A percentile compares a stretch with the other conserved stretches of the same genome.
phyloP scores from a whole-genome alignment of 2,113 vertebrate species.

The Microcebus jonahi region DNA sequence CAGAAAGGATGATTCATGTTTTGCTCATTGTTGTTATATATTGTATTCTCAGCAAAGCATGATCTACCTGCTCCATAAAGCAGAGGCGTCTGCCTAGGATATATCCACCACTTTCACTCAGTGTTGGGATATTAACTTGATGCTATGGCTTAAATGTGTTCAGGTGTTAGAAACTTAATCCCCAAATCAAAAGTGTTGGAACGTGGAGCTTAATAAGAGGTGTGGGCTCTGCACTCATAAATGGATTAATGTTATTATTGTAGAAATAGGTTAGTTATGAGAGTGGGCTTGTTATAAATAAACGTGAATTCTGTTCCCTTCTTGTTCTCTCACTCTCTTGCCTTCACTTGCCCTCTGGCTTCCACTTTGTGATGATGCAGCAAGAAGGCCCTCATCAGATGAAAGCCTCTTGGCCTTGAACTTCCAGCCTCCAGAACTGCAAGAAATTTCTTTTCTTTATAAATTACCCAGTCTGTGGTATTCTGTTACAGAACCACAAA shows the following conservation, averaged over 20 bases:
- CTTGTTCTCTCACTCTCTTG: too few relatives aligned
- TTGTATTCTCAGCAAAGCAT: neutral
- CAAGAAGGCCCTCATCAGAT: too few relatives aligned
- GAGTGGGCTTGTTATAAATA: neutral
- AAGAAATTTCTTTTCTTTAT: neutral
- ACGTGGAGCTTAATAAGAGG: too few relatives aligned
- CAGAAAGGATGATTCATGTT: neutral
- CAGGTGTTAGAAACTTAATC: too few relatives aligned
- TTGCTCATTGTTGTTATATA: neutral
- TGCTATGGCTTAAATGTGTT: too few relatives aligned
- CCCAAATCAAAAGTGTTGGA: too few relatives aligned
- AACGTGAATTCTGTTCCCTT: too few relatives aligned
- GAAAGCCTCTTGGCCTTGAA: neutral
- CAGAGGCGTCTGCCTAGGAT: neutral
- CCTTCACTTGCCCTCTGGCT: neutral
- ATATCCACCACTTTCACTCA: neutral
- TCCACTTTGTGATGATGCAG: too few relatives aligned
- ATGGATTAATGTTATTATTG: too few relatives aligned
- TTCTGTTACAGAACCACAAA: neutral
- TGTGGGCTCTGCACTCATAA: too few relatives aligned
- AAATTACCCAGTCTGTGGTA: neutral
- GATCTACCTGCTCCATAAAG: neutral
- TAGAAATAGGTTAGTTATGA: neutral
- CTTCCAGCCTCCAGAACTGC: neutral
- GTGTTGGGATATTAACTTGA: neutral